Evolutionary conservation across 2,113 vertebrate genomes (phyloP), one percentile per base, ranked within the genome.

Genomic region (Cephalopterus ornatus): DNA sequence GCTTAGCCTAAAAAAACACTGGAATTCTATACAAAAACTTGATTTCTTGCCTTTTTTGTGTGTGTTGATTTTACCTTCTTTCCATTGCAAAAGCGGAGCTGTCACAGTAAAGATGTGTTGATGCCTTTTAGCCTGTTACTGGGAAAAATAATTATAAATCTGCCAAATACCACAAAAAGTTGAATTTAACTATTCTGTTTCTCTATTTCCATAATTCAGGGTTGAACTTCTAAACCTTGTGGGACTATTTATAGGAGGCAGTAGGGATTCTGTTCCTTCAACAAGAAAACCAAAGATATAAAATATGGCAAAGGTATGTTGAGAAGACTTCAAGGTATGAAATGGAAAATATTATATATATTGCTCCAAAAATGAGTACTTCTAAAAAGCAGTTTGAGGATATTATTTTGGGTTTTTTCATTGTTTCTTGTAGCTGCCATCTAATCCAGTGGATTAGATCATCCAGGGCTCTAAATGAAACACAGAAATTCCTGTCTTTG

Each of bases 361-460:
- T 33, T 35, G 8, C 16, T 88, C 16, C 7, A 84, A 46, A 93
- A 96, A 81, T 8, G 22, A 81, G 14, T 24, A 5, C 9, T 94
- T 59, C n/a, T 2, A 59, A 77, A 53, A 77, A 55, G 4, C 18
- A 37, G 5, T 55, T 8, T 83, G 19, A 26, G 16, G 33, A 6
- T 28, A 49, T 62, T 66, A n/a, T 79, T 46, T 68, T 37, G 18
- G 22, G 12, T 27, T 14, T 35, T 73, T 83, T 79, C 66, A 71
- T 92, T 83, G 79, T 92, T 39, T 74, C 59, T 70, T 66, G 52
- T 80, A 84, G 59, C 59, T 92, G 72, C 47, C 1, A 0, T 70
- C 56, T 91, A 93, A 96, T 95, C 85, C 92, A 90, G 50, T 17
- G 63, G 86, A 71, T 95, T 95, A 94, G 95, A 46, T 96, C 96